These are phyloP conservation scores for Dryas iulia DNA, from an alignment of 1,140 invertebrate genomes.

Conservation along the genomic window DNA sequence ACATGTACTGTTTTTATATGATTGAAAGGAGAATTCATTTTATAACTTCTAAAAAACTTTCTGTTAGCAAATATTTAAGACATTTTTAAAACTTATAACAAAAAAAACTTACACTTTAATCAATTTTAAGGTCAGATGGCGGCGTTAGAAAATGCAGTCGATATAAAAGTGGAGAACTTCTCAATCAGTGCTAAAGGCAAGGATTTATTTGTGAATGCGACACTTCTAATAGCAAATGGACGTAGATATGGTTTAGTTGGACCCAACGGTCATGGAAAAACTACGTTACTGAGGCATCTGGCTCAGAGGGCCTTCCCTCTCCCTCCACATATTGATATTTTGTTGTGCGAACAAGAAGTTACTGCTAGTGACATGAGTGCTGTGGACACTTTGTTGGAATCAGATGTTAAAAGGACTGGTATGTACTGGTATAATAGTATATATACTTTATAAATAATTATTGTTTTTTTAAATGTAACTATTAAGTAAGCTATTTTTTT, in stretches of 20 bases:
- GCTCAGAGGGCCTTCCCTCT: conserved; percentile 92
- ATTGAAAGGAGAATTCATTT: too few species aligned
- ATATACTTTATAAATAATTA: neutral
- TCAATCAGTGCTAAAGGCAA: conserved; percentile 98
- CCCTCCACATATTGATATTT: conserved; percentile 97
- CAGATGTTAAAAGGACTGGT: conserved; percentile 92
- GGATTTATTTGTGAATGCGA: conserved; percentile 98
- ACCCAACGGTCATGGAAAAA: conserved; percentile 99
- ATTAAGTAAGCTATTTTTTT: too few species aligned
- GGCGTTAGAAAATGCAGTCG: conserved; percentile 95
- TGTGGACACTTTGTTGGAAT: conserved; percentile 95
- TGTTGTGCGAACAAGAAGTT: conserved; percentile 99
- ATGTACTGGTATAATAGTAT: neutral
- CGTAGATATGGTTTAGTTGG: conserved; percentile 98
- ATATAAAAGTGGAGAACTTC: conserved; percentile 99
- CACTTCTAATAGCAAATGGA: conserved; percentile 95
- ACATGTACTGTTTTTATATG: too few species aligned
- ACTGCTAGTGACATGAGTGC: conserved; percentile 93
- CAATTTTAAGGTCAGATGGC: conserved; percentile 84
- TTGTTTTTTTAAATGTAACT: neutral
- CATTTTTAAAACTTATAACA: neutral
- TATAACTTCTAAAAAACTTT: too few species aligned
- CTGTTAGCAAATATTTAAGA: too few species aligned
- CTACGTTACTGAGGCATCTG: conserved; percentile 97
- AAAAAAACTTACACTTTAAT: neutral